Conservation (phyloP, 2,888 invertebrate species). For the Euplagia quadripunctaria region DNA sequence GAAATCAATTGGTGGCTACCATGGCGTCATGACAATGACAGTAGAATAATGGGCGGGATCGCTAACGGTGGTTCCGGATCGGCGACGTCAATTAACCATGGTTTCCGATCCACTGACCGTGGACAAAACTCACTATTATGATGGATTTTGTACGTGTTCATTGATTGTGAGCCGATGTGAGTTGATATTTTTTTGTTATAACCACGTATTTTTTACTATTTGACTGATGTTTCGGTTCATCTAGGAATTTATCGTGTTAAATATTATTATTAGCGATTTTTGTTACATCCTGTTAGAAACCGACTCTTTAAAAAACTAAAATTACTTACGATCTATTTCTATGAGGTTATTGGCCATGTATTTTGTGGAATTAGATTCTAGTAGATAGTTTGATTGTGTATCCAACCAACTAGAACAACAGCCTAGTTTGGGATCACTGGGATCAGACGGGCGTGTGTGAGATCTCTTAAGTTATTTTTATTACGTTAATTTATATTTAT, state of each 20-base stretch:
- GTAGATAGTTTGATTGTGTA: neutral
- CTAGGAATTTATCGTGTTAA: neutral
- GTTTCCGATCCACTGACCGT: conserved; percentile 77
- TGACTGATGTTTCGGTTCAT: neutral
- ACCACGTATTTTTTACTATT: neutral
- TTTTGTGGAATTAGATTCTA: neutral
- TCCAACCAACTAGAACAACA: neutral
- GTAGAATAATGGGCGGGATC: conserved; percentile 63
- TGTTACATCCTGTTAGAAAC: neutral
- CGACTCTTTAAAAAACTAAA: neutral
- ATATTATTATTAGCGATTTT: too few species aligned
- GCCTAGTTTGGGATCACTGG: too few species aligned
- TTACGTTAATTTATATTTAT: too few species aligned
- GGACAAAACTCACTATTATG: conserved; percentile 58
- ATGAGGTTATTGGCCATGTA: neutral
- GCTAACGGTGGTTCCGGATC: conserved; percentile 66
- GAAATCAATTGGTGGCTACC: conserved; percentile 46
- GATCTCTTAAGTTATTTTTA: too few species aligned
- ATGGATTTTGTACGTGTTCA: conserved; percentile 42
- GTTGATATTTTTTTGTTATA: neutral
- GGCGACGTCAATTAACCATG: conserved; percentile 63
- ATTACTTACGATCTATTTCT: neutral
- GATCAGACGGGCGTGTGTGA: too few species aligned
- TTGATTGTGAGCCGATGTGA: conserved; percentile 4
- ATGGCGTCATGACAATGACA: conserved; percentile 47